Conservation (phyloP, 2,888 invertebrate genomes). For the Cabera pusaria region DNA sequence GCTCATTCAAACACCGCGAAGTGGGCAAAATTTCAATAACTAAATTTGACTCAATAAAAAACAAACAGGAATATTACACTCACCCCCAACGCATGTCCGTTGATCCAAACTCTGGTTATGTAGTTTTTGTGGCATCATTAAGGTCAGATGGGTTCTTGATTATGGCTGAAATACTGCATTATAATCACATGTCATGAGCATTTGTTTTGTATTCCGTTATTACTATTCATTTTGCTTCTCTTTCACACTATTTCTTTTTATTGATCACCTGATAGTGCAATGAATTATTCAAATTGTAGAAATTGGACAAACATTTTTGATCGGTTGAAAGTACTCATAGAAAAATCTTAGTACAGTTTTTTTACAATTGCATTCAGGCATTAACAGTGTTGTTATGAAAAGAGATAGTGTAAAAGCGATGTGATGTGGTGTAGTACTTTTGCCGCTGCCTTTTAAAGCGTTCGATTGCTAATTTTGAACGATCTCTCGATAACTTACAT, state of each 20-base stretch:
- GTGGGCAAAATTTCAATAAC: no score
- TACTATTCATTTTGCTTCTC: constrained; percentile 1
- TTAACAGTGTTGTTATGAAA: constrained; percentile 4
- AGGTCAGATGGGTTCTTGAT: no score
- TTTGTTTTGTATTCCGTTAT: neutral
- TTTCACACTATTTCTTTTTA: neutral
- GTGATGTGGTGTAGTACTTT: constrained; percentile 3
- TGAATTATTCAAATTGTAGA: neutral
- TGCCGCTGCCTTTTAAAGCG: constrained; percentile 11
- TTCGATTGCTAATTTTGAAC: constrained; percentile 8
- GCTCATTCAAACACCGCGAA: no score
- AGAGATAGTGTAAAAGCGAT: neutral
- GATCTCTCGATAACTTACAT: constrained; percentile 9
- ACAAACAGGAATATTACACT: no score
- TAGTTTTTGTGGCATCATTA: no score
- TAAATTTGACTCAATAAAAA: no score
- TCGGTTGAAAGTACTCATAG: neutral
- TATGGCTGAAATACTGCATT: no score
- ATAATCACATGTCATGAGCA: no score
- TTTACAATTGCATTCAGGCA: neutral
- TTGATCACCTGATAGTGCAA: constrained; percentile 2
- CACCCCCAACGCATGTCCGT: no score
- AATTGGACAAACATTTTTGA: constrained; percentile 1
- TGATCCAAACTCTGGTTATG: no score
- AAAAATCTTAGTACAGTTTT: constrained; percentile 6